phyloP scores from a whole-genome alignment of 2,888 invertebrate genomes.

The Scrobipalpa atriplicella region DNA sequence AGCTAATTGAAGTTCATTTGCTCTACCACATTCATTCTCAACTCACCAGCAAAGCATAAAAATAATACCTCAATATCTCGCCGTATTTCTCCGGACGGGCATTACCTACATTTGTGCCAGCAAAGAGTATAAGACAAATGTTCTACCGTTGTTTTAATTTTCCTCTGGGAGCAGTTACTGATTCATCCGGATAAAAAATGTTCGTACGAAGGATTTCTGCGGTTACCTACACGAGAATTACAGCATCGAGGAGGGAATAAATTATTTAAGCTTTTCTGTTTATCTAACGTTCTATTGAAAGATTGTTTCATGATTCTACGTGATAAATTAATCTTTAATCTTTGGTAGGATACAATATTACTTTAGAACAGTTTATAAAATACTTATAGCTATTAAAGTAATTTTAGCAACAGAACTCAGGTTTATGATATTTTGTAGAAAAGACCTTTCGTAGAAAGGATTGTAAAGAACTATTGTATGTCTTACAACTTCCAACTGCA shows the following conservation, averaged over 20 bases:
- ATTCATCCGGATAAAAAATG: conserved; percentile 22
- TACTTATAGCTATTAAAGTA: too few species aligned
- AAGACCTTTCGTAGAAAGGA: background rate
- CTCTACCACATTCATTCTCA: too few species aligned
- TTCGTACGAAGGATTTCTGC: conserved; percentile 17
- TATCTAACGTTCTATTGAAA: background rate
- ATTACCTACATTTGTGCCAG: conserved; percentile 14
- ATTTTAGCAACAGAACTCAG: too few species aligned
- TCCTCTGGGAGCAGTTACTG: conserved; percentile 20
- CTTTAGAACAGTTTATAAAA: too few species aligned
- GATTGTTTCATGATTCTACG: background rate
- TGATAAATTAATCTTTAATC: too few species aligned
- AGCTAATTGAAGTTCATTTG: too few species aligned
- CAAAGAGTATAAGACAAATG: conserved; percentile 9
- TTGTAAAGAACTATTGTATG: background rate
- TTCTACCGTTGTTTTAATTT: conserved; percentile 25
- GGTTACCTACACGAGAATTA: conserved; percentile 22
- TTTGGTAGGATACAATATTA: too few species aligned
- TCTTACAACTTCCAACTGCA: conserved; percentile 26
- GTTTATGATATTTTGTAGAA: background rate
- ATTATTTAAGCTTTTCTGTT: background rate
- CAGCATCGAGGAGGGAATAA: background rate
- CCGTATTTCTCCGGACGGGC: background rate
- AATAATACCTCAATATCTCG: conserved; percentile 5
- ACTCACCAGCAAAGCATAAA: background rate